phyloP scores from a whole-genome alignment of 1,140 invertebrate species.

The Manduca sexta region DNA sequence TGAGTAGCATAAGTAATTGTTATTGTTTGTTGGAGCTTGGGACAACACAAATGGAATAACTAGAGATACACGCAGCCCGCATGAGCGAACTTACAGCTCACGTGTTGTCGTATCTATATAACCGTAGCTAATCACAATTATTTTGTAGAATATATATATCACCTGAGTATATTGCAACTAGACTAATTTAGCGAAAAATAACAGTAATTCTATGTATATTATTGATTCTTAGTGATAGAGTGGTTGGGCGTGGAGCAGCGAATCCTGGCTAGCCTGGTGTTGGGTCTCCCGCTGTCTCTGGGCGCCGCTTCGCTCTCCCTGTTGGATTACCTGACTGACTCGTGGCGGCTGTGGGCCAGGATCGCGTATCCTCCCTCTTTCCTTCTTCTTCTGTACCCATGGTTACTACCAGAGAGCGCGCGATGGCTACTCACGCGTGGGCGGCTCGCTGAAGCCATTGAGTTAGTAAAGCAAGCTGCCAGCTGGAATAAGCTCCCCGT shows the following conservation, averaged over 20 bases:
- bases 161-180: no score
- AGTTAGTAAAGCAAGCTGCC: slow-evolving; percentile 76
- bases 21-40: no score
- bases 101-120: no score
- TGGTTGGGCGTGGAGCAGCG: slow-evolving; percentile 82
- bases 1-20: no score
- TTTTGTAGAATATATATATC: no score
- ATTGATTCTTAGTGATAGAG: slow-evolving; percentile 77
- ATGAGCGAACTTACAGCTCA: no score
- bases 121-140: no score
- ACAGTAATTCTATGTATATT: no score
- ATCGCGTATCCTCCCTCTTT: slow-evolving; percentile 80
- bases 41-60: no score
- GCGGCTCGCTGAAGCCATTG: slow-evolving; percentile 76
- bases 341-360: slow-evolving; percentile 82
- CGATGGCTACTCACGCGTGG: slow-evolving; percentile 85
- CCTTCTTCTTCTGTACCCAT: slow-evolving; percentile 77
- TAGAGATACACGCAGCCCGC: no score
- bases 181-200: no score
- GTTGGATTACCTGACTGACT: slow-evolving; percentile 78
- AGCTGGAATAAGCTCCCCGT: slow-evolving; percentile 77
- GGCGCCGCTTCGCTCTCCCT: slow-evolving; percentile 81
- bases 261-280: slow-evolving; percentile 81
- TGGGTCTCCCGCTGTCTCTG: slow-evolving; percentile 78
- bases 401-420: slow-evolving; percentile 79